Percentiles rank a stretch among this genome's conserved stretches.
These are phyloP conservation scores for Bolborhynchus lineola DNA, from an alignment of 2,113 vertebrate genomes.

Conservation along the genomic window DNA sequence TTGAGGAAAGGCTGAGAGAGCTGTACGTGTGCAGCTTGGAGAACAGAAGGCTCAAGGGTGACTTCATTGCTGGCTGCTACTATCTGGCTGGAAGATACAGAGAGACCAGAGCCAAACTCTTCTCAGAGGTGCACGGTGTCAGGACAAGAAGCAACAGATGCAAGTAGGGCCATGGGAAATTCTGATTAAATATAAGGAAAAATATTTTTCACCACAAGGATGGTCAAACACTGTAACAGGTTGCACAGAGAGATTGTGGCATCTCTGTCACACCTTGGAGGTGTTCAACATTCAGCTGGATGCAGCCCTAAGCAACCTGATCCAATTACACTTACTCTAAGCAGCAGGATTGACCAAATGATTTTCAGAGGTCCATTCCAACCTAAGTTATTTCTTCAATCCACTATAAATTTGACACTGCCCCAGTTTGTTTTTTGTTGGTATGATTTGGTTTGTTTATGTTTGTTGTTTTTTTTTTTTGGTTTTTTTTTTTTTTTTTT, in stretches of 20 bases:
- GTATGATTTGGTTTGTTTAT: neutral
- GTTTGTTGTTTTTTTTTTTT: neutral
- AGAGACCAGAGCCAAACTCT: neutral
- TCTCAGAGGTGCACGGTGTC: neutral
- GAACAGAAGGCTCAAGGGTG: neutral
- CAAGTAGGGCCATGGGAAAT: neutral
- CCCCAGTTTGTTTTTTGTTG: neutral
- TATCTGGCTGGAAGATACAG: neutral
- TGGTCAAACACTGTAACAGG: neutral
- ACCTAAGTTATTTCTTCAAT: neutral
- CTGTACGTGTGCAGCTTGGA: neutral
- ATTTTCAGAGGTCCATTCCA: neutral
- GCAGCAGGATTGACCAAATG: neutral
- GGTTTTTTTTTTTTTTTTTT: neutral
- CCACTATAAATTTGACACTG: neutral
- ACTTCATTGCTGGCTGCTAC: neutral
- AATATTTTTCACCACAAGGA: neutral
- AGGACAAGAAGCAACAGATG: neutral
- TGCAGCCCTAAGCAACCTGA: neutral
- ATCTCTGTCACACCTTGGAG: neutral
- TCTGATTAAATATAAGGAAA: neutral
- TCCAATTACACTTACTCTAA: neutral
- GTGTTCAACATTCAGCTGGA: neutral
- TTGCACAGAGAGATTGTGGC: fast-evolving
- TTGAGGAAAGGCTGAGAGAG: neutral